Base-by-base conservation (phyloP, 1,140 invertebrate species). In the Pseudomyrmex cubaensis region DNA sequence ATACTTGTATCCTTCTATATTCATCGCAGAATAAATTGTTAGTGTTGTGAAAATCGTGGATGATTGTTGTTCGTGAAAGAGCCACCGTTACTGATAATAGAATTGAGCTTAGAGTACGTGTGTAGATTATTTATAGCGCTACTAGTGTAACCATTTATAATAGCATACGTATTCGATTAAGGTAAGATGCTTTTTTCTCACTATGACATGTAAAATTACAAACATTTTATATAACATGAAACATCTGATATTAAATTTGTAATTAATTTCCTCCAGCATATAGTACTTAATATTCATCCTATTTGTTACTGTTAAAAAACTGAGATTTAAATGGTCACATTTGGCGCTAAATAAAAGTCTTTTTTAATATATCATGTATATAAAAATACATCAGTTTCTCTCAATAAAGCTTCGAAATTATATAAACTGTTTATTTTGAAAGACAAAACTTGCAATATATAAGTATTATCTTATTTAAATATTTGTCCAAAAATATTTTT, bases 161-260 rank as follows among this genome's bases (percentile, higher is more conserved):
- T 85, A 85, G 61, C n/a, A 61, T 77, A 85, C 54, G 44, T 61
- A 70, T 85, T 44, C 12, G 44, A 75, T 84, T 67, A 25, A 66
- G n/a, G 20, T 67, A 56, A 86, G 20, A n/a, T 57, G 12, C 35
- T 48, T 46, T 54, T 62, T 48, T 35, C 22, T 50, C 13, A n/a
- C 59, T 66, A 2, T 48, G 56, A 70, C 62, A 35, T 35, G 62
- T 12, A 50, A 15, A n/a, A 62, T 69, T 20, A 5, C n/a, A 67
- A 8, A 46, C 10, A 15, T 61, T 46, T 85, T 15, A 52, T 57
- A 35, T 35, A 5, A 35, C 7, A 35, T 35, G 5, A 35, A 35
- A 35, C 35, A 35, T 35, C 35, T 35, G 35, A 35, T 35, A 35
- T 35, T 35, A 35, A 35, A 35, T 35, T 35, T 35, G 35, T 35